Conservation (phyloP, 2,888 invertebrate species). For the Oeneis ivallda region DNA sequence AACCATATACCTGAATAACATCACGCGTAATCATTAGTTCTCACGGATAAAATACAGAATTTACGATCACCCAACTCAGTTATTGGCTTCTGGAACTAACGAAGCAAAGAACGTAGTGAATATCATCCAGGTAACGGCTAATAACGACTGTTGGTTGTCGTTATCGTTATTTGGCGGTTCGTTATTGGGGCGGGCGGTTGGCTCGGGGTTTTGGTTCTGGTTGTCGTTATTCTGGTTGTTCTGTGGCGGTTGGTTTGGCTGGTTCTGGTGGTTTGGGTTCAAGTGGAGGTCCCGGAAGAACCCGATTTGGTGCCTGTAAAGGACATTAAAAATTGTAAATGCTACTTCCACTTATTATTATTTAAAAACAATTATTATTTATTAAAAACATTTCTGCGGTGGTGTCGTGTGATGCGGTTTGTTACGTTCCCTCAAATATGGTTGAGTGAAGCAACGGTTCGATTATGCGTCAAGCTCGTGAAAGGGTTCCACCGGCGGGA, state of each 20-base stretch:
- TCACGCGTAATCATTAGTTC: neutral
- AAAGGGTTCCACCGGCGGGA: no score
- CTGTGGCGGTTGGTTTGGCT: conserved; percentile 26
- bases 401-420: no score
- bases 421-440: no score
- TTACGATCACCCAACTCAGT: neutral
- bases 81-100: conserved; percentile 92
- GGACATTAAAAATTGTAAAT: conserved; percentile 29
- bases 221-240: conserved; percentile 20
- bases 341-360: neutral
- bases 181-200: neutral
- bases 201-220: conserved; percentile 18
- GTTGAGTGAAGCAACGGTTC: no score
- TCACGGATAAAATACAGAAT: neutral
- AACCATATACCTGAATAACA: no score
- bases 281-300: conserved; percentile 85
- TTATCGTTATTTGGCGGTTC: conserved; percentile 32
- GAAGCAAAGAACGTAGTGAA: conserved; percentile 97
- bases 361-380: no score
- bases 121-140: conserved; percentile 93
- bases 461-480: no score
- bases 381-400: no score
- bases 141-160: conserved; percentile 68
- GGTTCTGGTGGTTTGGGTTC: conserved; percentile 44
- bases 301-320: conserved; percentile 86